Evolutionary conservation across 1,140 invertebrate species (phyloP).

Genomic region (Trachymyrmex septentrionalis): DNA sequence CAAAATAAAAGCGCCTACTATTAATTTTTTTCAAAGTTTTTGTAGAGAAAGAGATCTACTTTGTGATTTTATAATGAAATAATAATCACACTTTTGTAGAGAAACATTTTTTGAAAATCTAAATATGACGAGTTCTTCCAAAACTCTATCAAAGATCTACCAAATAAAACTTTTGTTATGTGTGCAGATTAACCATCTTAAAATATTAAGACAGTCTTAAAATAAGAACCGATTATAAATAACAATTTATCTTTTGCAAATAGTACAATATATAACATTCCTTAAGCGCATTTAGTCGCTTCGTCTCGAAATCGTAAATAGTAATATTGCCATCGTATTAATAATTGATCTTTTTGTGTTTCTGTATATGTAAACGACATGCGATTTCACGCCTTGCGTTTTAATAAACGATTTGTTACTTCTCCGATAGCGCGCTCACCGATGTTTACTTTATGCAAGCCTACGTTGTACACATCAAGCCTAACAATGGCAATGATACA

Average conservation of each 20-base stretch:
- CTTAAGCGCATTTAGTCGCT: neutral
- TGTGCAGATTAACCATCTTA: too few relatives aligned
- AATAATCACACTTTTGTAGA: too few relatives aligned
- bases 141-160: too few relatives aligned
- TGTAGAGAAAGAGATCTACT: too few relatives aligned
- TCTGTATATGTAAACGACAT: neutral
- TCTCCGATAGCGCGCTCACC: constrained; percentile 24
- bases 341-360: neutral
- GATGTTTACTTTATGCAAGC: constrained; percentile 28
- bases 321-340: neutral
- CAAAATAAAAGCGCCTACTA: too few relatives aligned
- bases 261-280: neutral
- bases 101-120: too few relatives aligned
- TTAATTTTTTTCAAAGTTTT: too few relatives aligned
- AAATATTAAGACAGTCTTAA: too few relatives aligned
- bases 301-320: neutral
- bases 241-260: neutral
- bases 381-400: constrained; percentile 1
- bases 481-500: constrained; percentile 28
- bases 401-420: constrained; percentile 36
- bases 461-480: constrained; percentile 23
- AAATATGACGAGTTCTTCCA: too few relatives aligned
- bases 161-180: too few relatives aligned
- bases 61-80: too few relatives aligned
- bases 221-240: too few relatives aligned